These are phyloP conservation scores for Drosophila nigricruria DNA, from an alignment of 2,888 invertebrate genomes.

Conservation along the genomic window DNA sequence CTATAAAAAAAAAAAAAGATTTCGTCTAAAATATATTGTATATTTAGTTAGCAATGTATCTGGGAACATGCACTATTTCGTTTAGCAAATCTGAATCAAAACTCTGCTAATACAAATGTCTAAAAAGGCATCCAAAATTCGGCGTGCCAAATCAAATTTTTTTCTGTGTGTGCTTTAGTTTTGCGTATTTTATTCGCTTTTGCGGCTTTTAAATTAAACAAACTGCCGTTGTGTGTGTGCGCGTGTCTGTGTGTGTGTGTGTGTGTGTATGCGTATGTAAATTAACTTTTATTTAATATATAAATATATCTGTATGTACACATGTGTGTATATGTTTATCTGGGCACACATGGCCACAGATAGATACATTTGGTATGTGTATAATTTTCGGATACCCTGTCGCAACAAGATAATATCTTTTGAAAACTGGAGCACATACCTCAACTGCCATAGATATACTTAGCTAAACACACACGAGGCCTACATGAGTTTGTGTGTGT, in stretches of 20 bases:
- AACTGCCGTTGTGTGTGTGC: constrained; percentile 9
- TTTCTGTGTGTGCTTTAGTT: constrained; percentile 13
- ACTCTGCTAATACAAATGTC: background rate
- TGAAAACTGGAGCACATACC: constrained; percentile 35
- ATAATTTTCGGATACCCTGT: background rate
- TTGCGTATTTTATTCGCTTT: constrained; percentile 20
- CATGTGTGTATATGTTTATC: background rate
- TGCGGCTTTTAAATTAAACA: constrained; percentile 52
- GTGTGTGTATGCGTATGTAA: constrained; percentile 36
- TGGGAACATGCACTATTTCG: too few relatives aligned
- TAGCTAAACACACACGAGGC: background rate
- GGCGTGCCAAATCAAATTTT: too few relatives aligned
- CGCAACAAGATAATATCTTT: constrained; percentile 35
- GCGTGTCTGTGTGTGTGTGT: constrained; percentile 12
- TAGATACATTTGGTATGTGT: constrained; percentile 9
- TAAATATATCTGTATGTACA: background rate
- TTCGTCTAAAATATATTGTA: too few relatives aligned
- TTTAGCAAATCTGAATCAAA: too few relatives aligned
- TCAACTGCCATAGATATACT: constrained; percentile 3
- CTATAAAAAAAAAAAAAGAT: too few relatives aligned
- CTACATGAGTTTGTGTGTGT: background rate
- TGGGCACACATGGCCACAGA: background rate
- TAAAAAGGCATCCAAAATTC: background rate
- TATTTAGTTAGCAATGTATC: too few relatives aligned
- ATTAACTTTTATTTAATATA: constrained; percentile 42